Base-by-base conservation (phyloP, 2,797 vertebrate species). In the Ispidina lecontei region DNA sequence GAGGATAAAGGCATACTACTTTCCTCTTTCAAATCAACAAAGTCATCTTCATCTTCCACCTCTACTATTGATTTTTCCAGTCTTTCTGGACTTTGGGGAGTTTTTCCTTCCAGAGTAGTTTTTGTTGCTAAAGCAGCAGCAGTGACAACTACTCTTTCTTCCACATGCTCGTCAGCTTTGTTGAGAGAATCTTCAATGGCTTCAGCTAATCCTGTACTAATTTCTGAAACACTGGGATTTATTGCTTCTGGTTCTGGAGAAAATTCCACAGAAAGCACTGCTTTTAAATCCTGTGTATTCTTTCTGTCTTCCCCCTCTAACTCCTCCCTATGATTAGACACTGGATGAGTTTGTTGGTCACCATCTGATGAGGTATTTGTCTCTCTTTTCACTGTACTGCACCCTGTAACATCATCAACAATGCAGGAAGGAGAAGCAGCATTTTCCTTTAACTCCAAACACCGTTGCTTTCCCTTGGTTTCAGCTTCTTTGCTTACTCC, bases 1-100 rank as follows among this genome's bases (percentile, higher is more conserved):
- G 87, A 75, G 43, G 84, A 63, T 52, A 95, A 83, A 73, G 85
- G 6, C 44, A 95, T 46, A 76, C 52, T 92, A 35, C 91, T 71
- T 82, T 97, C 97, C 55, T 96, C 97, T 91, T 97, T 97, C 79
- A 98, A 91, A 89, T 98, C 97, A 76, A 98, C 97, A 51, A 98
- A 98, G 54, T 96, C 97, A 12, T 98, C 97, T 39, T 98, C 97
- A 0, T 97, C 97, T 44, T 97, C 97, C 26, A 97, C 72, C 81
- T 96, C 95, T 58, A 41, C 80, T 41, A 81, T 14, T 64, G 95
- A 91, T 25, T 96, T 97, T 49, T 98, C 97, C 79, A 95, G 20
- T 37, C 82, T 47, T 76, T 93, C 95, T 16, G 90, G 92, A 18
- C 90, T 70, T 85, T 97, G 95, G 6, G 84, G 72, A 55, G 77